Percentiles rank a stretch among this genome's conserved stretches.
These are phyloP conservation scores for Crypturellus undulatus DNA, from an alignment of 2,113 vertebrate species.

Conservation along the genomic window DNA sequence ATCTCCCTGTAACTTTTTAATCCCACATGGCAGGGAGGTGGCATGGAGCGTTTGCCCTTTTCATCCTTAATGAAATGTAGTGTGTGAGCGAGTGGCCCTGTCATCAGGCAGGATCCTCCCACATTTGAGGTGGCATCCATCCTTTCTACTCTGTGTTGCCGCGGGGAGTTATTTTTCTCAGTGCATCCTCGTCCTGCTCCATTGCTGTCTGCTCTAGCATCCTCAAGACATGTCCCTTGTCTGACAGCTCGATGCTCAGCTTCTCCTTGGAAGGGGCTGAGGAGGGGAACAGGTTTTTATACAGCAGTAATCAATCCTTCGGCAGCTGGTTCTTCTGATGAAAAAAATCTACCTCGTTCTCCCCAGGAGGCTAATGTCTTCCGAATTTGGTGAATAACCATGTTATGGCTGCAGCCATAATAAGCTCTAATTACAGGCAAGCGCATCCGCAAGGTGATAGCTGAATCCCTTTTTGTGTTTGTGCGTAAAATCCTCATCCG, in stretches of 20 bases:
- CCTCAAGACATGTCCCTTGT: background rate
- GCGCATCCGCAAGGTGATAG: background rate
- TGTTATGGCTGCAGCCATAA: conserved; percentile 39
- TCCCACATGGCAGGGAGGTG: background rate
- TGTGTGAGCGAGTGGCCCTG: background rate
- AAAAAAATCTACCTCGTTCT: conserved; percentile 11
- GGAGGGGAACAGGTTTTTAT: background rate
- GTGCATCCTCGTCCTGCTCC: background rate
- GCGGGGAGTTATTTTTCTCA: background rate
- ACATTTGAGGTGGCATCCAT: background rate
- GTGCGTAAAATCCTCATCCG: background rate
- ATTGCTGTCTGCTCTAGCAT: background rate
- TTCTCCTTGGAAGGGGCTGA: background rate
- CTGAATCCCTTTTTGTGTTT: background rate
- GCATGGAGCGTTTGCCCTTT: background rate
- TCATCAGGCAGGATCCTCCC: background rate
- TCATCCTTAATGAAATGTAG: background rate
- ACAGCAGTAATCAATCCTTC: background rate
- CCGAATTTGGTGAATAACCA: conserved; percentile 43
- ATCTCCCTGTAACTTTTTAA: background rate
- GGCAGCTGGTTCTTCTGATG: conserved; percentile 26
- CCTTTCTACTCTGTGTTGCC: background rate
- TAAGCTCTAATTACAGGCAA: conserved; percentile 49
- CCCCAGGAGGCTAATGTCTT: conserved; percentile 41
- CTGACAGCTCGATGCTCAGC: background rate